These are phyloP conservation scores for Pogonus chalceus DNA, from an alignment of 1,140 invertebrate species.

Conservation along the genomic window DNA sequence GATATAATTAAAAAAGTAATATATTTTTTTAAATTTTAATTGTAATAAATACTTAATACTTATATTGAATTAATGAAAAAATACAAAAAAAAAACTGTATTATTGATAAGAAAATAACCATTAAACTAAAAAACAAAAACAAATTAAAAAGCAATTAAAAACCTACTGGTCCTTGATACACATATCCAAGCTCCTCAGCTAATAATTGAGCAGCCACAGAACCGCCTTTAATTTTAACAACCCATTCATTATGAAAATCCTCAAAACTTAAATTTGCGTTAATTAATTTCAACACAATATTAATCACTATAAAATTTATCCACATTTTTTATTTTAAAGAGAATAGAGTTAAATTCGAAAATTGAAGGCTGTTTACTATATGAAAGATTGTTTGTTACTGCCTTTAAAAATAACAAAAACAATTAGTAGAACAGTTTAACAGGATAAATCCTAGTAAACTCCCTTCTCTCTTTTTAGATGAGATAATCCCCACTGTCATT, in stretches of 20 bases:
- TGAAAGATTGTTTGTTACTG: not conserved
- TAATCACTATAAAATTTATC: too few species aligned
- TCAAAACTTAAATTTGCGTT: not conserved
- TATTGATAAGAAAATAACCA: not conserved
- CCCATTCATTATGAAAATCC: conserved; percentile 36
- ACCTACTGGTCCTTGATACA: conserved; percentile 36
- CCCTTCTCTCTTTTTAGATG: too few species aligned
- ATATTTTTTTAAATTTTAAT: not conserved
- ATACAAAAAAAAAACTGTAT: not conserved
- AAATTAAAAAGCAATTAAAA: not conserved
- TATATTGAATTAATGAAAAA: not conserved
- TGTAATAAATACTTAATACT: not conserved
- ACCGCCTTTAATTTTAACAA: conserved; percentile 38
- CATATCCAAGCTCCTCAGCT: conserved; percentile 35
- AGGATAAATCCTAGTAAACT: not conserved
- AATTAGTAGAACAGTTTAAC: not conserved
- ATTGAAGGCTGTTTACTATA: not conserved
- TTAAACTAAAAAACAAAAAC: not conserved
- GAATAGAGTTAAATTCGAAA: too few species aligned
- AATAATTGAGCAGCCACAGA: conserved; percentile 30
- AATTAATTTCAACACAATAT: not conserved
- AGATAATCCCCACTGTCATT: too few species aligned
- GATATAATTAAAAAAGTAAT: not conserved
- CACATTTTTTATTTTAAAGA: too few species aligned
- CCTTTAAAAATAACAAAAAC: not conserved